Conservation (phyloP, 2,888 invertebrate species). For the Lasius platythorax region DNA sequence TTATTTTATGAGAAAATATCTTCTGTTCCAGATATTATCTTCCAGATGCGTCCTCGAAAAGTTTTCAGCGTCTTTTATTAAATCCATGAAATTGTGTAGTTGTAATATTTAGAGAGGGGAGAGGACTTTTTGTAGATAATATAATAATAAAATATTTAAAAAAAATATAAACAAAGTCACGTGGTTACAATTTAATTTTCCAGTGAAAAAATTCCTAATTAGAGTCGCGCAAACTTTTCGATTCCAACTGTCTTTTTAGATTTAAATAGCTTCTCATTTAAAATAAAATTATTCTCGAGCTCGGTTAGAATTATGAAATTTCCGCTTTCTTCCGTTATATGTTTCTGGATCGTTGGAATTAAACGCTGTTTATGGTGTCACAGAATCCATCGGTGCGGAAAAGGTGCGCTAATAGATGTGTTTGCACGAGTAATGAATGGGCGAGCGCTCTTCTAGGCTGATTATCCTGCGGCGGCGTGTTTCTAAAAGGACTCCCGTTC, state of each 20-base stretch:
- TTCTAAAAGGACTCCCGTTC: slow-evolving; percentile 18
- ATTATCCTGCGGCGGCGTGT: slow-evolving; percentile 31
- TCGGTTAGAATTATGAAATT: neutral
- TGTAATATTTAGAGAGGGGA: neutral
- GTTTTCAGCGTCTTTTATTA: neutral
- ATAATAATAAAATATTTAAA: neutral
- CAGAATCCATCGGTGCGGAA: neutral
- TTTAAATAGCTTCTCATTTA: neutral
- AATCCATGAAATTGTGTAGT: neutral
- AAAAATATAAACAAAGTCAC: neutral
- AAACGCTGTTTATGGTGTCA: neutral
- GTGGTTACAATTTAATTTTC: neutral
- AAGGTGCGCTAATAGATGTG: neutral
- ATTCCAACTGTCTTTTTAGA: neutral
- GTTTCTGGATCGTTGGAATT: neutral
- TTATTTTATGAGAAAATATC: neutral
- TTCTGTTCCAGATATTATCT: neutral
- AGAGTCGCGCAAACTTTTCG: neutral
- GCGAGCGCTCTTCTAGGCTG: neutral
- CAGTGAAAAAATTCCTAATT: neutral
- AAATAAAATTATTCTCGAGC: neutral
- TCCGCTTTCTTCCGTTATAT: neutral
- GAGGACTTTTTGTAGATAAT: neutral
- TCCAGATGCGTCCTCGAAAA: neutral
- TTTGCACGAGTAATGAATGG: slow-evolving; percentile 31